A percentile compares a stretch with the other conserved stretches of the same genome.
These are phyloP conservation scores for Cettia cetti DNA, from an alignment of 2,113 vertebrate species.

Conservation along the genomic window DNA sequence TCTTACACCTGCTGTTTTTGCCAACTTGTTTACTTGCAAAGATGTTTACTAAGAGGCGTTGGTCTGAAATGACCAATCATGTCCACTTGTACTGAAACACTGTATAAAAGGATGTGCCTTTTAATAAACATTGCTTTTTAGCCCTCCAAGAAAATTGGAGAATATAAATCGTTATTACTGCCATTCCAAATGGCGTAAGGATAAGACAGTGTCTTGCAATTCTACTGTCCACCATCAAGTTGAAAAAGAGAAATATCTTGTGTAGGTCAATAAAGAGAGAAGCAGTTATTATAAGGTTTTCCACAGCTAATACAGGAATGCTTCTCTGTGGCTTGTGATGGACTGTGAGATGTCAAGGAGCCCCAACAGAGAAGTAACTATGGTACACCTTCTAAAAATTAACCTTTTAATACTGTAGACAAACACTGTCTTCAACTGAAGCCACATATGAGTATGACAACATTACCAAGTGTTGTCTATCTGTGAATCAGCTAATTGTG, in stretches of 20 bases:
- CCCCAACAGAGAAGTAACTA: background rate
- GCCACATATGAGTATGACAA: background rate
- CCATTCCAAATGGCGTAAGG: no score
- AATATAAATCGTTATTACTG: no score
- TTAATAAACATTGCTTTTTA: no score
- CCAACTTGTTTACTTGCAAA: no score
- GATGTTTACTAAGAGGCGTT: no score
- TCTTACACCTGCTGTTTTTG: no score
- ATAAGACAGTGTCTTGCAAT: background rate
- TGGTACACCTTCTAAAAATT: background rate
- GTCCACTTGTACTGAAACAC: no score
- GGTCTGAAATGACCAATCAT: no score
- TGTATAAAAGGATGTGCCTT: no score
- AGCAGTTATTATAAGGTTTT: background rate
- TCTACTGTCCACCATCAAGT: background rate
- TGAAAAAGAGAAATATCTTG: background rate
- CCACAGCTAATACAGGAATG: background rate
- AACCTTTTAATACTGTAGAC: background rate
- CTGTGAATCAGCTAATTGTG: background rate
- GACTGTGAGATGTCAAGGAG: background rate
- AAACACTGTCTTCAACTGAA: background rate
- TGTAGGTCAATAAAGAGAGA: background rate
- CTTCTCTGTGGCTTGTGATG: background rate
- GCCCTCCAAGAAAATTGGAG: no score
- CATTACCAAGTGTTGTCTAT: background rate